phyloP scores from a whole-genome alignment of 1,140 invertebrate species.

The Drosophila tsacasi region DNA sequence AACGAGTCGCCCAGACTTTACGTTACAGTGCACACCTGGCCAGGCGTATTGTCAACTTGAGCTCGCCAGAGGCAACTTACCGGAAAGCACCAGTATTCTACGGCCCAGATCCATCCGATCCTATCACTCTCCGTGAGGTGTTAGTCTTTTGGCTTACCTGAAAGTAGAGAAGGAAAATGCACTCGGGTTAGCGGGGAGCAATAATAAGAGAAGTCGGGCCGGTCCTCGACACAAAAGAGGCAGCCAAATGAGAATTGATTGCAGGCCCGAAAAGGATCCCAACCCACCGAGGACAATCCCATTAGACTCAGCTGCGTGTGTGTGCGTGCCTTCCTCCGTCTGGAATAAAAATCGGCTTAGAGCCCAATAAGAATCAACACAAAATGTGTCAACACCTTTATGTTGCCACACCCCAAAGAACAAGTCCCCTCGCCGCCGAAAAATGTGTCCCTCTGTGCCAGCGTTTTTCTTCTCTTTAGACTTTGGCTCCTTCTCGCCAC shows the following conservation, averaged over 20 bases:
- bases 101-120: conserved; percentile 18
- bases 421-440: conserved; percentile 26
- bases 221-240: conserved; percentile 44
- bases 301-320: conserved; percentile 19
- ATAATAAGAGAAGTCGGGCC: neutral
- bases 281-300: conserved; percentile 31
- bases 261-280: conserved; percentile 35
- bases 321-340: conserved; percentile 19
- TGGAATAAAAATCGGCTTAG: conserved; percentile 72
- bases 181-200: conserved; percentile 24
- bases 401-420: conserved; percentile 67
- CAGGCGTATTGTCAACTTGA: conserved; percentile 37
- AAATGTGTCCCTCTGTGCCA: conserved; percentile 47
- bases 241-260: conserved; percentile 77
- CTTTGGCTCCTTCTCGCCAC: conserved; percentile 1
- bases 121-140: conserved; percentile 11
- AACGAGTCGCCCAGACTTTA: conserved; percentile 43
- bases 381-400: conserved; percentile 81
- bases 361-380: conserved; percentile 64
- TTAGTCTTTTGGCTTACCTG: conserved; percentile 52
- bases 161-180: conserved; percentile 38
- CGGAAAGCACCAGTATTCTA: conserved; percentile 20
- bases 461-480: conserved; percentile 24
- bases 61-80: conserved; percentile 36
- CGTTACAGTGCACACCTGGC: conserved; percentile 50